These are phyloP conservation scores for Rhadina sibilatrix DNA, from an alignment of 2,113 vertebrate species.

Conservation along the genomic window DNA sequence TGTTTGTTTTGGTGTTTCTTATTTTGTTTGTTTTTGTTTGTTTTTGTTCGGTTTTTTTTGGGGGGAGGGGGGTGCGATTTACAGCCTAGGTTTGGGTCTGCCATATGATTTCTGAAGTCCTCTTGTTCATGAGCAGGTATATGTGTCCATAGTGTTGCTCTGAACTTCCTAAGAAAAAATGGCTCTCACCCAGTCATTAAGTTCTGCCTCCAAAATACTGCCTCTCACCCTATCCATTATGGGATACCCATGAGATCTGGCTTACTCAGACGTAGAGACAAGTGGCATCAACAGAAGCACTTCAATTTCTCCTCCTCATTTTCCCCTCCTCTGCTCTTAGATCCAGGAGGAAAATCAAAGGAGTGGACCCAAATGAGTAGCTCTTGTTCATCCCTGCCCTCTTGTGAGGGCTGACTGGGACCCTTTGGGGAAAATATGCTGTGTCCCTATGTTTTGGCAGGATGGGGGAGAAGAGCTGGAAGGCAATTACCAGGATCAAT, in stretches of 20 bases:
- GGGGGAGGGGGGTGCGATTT: neutral
- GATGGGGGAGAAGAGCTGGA: neutral
- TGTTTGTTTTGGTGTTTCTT: neutral
- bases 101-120: neutral
- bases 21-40: too few relatives aligned
- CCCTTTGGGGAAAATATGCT: neutral
- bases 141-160: neutral
- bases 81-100: neutral
- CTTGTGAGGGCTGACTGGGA: neutral
- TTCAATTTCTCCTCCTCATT: neutral
- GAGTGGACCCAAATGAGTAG: neutral
- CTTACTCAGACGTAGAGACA: neutral
- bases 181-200: neutral
- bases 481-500: neutral
- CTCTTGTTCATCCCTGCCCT: neutral
- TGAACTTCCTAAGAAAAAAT: neutral
- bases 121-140: neutral
- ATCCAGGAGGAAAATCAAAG: neutral
- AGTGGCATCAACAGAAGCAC: neutral
- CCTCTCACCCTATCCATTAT: neutral
- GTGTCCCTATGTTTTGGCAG: neutral
- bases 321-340: neutral
- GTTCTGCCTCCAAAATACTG: neutral
- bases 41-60: neutral
- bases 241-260: neutral